Percentiles rank a stretch among this genome's conserved stretches.
phyloP scores from a whole-genome alignment of 37 sponge, comb jelly and placozoan genomes.

The Theonella swinhoei region DNA sequence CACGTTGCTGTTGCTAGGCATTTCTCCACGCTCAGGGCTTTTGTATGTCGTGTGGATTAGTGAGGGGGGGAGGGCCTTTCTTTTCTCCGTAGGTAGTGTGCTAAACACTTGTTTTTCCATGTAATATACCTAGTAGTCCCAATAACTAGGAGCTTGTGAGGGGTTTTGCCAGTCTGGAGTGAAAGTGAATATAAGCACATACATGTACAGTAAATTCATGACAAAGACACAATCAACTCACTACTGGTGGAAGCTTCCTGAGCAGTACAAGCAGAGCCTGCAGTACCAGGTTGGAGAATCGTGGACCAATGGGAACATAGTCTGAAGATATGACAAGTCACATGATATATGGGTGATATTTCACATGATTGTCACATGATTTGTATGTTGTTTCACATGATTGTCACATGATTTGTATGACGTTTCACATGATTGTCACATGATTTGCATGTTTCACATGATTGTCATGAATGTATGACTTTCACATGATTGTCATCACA shows the following conservation, averaged over 20 bases:
- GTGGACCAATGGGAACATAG: slow-evolving; percentile 89
- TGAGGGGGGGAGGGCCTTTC: too few relatives aligned
- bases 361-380: background rate
- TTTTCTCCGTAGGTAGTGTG: background rate
- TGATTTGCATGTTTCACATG: background rate
- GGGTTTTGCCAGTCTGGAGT: slow-evolving; percentile 8
- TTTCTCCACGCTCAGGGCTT: too few relatives aligned
- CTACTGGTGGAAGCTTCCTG: slow-evolving; percentile 67
- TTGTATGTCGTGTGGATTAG: too few relatives aligned
- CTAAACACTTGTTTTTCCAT: background rate
- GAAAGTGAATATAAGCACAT: background rate
- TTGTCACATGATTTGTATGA: background rate
- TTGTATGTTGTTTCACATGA: background rate
- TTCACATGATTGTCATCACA: background rate
- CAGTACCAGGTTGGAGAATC: slow-evolving; percentile 86
- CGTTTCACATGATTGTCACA: background rate
- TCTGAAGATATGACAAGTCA: slow-evolving; percentile 44
- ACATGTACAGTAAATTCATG: background rate
- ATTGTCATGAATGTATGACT: too few relatives aligned
- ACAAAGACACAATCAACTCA: background rate
- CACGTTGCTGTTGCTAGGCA: too few relatives aligned
- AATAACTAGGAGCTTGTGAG: slow-evolving; percentile 76
- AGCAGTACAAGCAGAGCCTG: slow-evolving; percentile 83
- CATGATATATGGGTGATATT: background rate
- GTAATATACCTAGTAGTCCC: slow-evolving; percentile 64